Conservation (phyloP, 1,140 invertebrate genomes). For the Stegodyphus dumicola region DNA sequence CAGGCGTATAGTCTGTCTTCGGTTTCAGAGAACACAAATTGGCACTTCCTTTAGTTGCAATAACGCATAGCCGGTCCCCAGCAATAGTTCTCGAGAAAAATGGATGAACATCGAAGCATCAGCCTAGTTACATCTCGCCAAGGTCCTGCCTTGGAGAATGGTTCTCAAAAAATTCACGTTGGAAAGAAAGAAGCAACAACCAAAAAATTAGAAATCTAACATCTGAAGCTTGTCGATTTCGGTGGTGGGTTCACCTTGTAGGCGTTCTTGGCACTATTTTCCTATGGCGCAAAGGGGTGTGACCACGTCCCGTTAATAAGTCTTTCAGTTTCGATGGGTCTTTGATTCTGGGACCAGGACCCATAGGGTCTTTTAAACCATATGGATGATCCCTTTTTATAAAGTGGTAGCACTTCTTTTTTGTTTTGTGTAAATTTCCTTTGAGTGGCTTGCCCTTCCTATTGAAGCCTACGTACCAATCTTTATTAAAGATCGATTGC, state of each 20-base stretch:
- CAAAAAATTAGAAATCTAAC: conserved; percentile 25
- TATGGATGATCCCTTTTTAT: conserved; percentile 47
- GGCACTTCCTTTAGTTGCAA: conserved; percentile 34
- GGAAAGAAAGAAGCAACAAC: conserved; percentile 26
- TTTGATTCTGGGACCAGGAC: conserved; percentile 27
- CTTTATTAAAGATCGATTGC: conserved; percentile 24
- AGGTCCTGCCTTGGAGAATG: conserved; percentile 25
- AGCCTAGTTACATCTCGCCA: not conserved
- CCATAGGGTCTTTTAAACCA: not conserved
- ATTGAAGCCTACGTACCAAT: conserved; percentile 55
- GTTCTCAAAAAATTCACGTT: too few species aligned
- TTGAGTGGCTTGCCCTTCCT: conserved; percentile 43
- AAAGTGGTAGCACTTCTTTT: conserved; percentile 37
- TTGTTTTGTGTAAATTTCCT: conserved; percentile 13
- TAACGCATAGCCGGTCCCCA: conserved; percentile 18
- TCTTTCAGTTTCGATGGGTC: conserved; percentile 43
- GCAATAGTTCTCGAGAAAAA: not conserved
- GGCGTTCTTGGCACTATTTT: conserved; percentile 44
- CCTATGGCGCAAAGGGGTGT: conserved; percentile 5
- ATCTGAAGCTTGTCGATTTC: conserved; percentile 7
- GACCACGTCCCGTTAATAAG: conserved; percentile 19
- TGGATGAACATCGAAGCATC: too few species aligned
- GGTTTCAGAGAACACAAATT: conserved; percentile 45
- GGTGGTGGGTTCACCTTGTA: conserved; percentile 24
- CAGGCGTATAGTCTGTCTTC: not conserved